phyloP scores from a whole-genome alignment of 2,888 invertebrate genomes.

The Sturmia bella region DNA sequence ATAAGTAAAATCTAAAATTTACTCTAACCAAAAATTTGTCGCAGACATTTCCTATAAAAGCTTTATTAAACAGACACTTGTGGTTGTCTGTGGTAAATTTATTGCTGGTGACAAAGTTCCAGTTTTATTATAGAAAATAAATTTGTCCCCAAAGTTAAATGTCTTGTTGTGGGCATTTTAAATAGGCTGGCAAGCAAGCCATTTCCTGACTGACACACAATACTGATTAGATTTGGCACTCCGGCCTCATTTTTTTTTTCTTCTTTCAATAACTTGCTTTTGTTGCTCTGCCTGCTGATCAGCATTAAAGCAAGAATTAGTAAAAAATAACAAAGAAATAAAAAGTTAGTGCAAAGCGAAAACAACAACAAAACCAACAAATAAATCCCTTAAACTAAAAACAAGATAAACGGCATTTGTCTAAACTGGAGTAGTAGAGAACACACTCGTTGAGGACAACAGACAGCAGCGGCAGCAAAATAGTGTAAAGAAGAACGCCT shows the following conservation, averaged over 20 bases:
- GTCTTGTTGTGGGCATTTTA: neutral
- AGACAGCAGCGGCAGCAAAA: constrained; percentile 11
- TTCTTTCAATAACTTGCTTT: neutral
- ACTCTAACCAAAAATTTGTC: too few species aligned
- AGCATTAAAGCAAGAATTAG: constrained; percentile 6
- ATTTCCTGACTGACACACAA: neutral
- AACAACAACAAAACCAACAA: constrained; percentile 32
- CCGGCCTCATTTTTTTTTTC: neutral
- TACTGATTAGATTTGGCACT: constrained; percentile 7
- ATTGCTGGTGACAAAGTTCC: too few species aligned
- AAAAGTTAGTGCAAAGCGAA: constrained; percentile 61
- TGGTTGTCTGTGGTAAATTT: too few species aligned
- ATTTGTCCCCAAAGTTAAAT: too few species aligned
- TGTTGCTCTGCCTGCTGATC: constrained; percentile 14
- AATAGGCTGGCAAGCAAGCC: neutral
- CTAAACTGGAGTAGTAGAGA: constrained; percentile 55
- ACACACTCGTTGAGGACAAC: constrained; percentile 38
- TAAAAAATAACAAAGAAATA: constrained; percentile 34
- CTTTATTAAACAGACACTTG: too few species aligned
- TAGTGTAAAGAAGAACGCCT: constrained; percentile 14
- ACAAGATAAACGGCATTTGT: constrained; percentile 60
- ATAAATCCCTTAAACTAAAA: constrained; percentile 54
- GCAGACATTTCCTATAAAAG: too few species aligned
- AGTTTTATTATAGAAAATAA: too few species aligned
- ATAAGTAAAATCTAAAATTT: too few species aligned